Conservation (phyloP, 2,888 invertebrate species). For the Octodonta nipae region DNA sequence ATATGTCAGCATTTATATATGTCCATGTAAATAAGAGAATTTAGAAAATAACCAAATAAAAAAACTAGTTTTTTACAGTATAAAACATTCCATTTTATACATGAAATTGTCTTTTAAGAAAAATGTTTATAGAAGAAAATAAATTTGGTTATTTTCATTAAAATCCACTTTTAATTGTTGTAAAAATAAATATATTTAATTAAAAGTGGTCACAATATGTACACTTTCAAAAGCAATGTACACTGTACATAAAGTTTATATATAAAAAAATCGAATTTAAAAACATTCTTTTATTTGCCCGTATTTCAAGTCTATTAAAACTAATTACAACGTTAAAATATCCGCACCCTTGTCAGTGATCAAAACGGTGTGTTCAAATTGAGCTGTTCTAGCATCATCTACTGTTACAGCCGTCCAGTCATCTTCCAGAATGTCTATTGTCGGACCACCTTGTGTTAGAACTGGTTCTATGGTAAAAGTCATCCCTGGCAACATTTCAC, state of each 20-base stretch:
- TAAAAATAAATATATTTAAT: conserved; percentile 20
- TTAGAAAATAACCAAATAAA: conserved; percentile 29
- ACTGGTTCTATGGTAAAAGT: conserved; percentile 91
- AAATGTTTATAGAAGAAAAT: conserved; percentile 12
- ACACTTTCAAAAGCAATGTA: conserved; percentile 26
- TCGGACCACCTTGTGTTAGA: conserved; percentile 57
- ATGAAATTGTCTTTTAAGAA: conserved; percentile 10
- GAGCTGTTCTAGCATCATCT: conserved; percentile 73
- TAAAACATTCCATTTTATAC: conserved; percentile 34
- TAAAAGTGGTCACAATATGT: conserved; percentile 28
- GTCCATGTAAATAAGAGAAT: conserved; percentile 27
- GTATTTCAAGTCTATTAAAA: conserved; percentile 1
- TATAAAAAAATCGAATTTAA: conserved; percentile 7
- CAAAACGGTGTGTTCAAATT: conserved; percentile 82
- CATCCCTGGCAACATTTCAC: conserved; percentile 75
- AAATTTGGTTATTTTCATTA: conserved; percentile 32
- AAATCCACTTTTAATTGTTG: conserved; percentile 23
- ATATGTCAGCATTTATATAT: conserved; percentile 31
- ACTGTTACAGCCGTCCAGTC: conserved; percentile 83
- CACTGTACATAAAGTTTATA: conserved; percentile 25
- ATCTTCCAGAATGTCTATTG: conserved; percentile 63
- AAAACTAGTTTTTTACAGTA: conserved; percentile 21
- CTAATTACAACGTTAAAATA: conserved; percentile 55
- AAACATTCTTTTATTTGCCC: too few relatives aligned
- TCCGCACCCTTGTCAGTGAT: conserved; percentile 67